These are phyloP conservation scores for Ormyrus thymus DNA, from an alignment of 2,888 invertebrate species.

Conservation along the genomic window DNA sequence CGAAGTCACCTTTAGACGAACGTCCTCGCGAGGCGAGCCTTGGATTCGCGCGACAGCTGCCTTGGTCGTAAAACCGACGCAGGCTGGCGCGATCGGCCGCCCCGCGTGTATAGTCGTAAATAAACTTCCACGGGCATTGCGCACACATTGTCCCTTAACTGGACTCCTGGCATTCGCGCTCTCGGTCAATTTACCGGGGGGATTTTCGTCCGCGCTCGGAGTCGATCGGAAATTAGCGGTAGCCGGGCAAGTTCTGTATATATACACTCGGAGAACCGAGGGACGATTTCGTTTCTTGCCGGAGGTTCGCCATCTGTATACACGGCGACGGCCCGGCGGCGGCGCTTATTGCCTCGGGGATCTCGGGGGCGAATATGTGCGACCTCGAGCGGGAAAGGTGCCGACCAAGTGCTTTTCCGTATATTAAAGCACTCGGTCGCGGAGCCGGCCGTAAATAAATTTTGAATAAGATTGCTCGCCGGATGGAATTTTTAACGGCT, in stretches of 20 bases:
- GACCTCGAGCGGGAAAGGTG: too few relatives aligned
- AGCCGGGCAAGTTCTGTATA: too few relatives aligned
- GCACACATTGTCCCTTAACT: background rate
- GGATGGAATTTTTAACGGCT: too few relatives aligned
- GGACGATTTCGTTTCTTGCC: too few relatives aligned
- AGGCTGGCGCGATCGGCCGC: constrained; percentile 5
- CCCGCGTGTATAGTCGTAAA: constrained; percentile 18
- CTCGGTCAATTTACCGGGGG: constrained; percentile 14
- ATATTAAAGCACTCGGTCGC: too few relatives aligned
- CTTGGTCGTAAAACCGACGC: constrained; percentile 33
- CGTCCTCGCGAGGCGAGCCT: background rate
- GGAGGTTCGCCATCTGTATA: too few relatives aligned
- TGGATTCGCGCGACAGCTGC: constrained; percentile 9
- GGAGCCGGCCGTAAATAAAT: background rate
- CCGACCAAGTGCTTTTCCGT: too few relatives aligned
- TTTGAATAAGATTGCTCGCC: background rate
- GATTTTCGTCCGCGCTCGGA: background rate
- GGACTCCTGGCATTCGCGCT: background rate
- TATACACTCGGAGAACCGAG: too few relatives aligned
- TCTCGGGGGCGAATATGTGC: too few relatives aligned
- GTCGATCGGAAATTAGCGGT: constrained; percentile 27
- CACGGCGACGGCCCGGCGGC: background rate
- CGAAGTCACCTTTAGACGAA: background rate
- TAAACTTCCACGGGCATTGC: constrained; percentile 11
- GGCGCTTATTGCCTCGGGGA: background rate